Evolutionary conservation across 2,888 invertebrate genomes (phyloP).

Genomic region (Pheosia gnoma): DNA sequence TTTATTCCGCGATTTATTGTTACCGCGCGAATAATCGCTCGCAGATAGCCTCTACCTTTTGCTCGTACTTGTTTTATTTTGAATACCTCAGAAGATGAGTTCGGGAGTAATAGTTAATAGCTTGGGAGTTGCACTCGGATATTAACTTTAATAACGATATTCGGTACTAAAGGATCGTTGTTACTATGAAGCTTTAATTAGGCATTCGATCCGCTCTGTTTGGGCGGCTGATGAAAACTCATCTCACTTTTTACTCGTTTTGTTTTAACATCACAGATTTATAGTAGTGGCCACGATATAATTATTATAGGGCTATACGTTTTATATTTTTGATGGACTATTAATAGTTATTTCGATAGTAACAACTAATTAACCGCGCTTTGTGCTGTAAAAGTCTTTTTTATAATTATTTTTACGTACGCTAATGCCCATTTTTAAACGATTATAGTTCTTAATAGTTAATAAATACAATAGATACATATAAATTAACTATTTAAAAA

Average conservation of each 20-base stretch:
- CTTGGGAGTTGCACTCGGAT: slow-evolving; percentile 44
- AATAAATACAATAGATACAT: background rate
- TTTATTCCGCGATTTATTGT: background rate
- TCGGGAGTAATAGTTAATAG: slow-evolving; percentile 57
- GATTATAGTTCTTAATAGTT: slow-evolving; percentile 5
- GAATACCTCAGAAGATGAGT: slow-evolving; percentile 53
- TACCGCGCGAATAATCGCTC: slow-evolving; percentile 11
- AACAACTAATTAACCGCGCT: slow-evolving; percentile 10
- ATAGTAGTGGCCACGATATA: slow-evolving; percentile 9
- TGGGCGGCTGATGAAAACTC: slow-evolving; percentile 40
- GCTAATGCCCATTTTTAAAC: slow-evolving; percentile 10
- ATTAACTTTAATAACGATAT: slow-evolving; percentile 53
- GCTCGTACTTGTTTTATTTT: slow-evolving; percentile 60
- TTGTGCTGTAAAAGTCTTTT: slow-evolving; percentile 20
- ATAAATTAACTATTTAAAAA: background rate
- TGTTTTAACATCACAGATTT: slow-evolving; percentile 23
- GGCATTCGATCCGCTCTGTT: slow-evolving; percentile 66
- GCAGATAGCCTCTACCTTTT: slow-evolving; percentile 30
- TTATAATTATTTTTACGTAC: slow-evolving; percentile 12
- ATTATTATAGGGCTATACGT: slow-evolving; percentile 21
- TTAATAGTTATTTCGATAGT: slow-evolving; percentile 10
- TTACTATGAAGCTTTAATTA: slow-evolving; percentile 69
- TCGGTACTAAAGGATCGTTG: slow-evolving; percentile 50
- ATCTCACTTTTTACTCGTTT: slow-evolving; percentile 20
- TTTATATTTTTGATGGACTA: slow-evolving; percentile 7